Percentiles rank a stretch among this genome's conserved stretches.
Conservation (phyloP, 2,113 vertebrate species). For the Dinomys branickii region DNA sequence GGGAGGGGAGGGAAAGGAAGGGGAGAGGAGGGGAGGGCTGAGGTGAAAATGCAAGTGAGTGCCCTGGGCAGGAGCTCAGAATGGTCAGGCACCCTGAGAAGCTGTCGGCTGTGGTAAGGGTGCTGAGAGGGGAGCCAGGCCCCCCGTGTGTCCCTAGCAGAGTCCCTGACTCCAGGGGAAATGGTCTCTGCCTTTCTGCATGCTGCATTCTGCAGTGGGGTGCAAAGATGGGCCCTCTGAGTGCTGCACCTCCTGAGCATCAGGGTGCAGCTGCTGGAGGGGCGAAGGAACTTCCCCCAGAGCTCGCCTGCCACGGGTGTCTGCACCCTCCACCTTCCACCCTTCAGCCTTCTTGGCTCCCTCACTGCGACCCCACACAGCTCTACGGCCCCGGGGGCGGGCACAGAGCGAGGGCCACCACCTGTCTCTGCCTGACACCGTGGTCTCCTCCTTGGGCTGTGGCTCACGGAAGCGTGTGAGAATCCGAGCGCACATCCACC, state of each 20-base stretch:
- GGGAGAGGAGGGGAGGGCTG: background rate
- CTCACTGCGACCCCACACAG: background rate
- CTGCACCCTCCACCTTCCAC: background rate
- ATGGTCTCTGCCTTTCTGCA: background rate
- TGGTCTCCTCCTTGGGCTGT: no score
- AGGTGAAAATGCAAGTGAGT: background rate
- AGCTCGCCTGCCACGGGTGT: rapidly evolving
- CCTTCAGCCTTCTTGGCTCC: rapidly evolving
- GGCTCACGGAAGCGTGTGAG: rapidly evolving
- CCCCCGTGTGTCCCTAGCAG: background rate
- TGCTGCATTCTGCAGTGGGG: background rate
- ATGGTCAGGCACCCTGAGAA: background rate
- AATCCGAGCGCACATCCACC: rapidly evolving
- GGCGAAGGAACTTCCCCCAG: no score
- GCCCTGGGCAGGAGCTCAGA: rapidly evolving
- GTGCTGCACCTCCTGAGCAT: rapidly evolving
- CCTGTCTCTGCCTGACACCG: background rate
- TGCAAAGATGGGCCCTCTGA: background rate
- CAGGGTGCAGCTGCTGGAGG: no score
- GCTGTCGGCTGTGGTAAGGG: rapidly evolving
- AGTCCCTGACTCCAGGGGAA: background rate
- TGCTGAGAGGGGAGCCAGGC: no score
- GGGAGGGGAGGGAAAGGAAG: background rate
- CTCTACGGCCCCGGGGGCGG: background rate
- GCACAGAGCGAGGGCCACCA: background rate